phyloP scores from a whole-genome alignment of 2,797 vertebrate species.

The Lithobates pipiens region DNA sequence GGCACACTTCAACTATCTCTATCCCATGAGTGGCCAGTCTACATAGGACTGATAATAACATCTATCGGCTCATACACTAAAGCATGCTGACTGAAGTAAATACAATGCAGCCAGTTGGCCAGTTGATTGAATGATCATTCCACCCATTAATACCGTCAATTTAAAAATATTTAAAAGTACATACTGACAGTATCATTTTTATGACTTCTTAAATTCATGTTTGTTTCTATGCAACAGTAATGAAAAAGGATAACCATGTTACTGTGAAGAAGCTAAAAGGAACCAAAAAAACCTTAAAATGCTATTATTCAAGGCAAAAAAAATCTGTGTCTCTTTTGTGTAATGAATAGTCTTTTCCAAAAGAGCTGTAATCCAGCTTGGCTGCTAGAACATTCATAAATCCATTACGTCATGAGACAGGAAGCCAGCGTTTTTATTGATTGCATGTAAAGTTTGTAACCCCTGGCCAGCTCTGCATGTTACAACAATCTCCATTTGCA shows the following conservation, averaged over 20 bases:
- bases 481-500: conserved; percentile 18
- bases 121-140: neutral
- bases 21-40: too few relatives aligned
- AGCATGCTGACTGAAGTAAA: neutral
- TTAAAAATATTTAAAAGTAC: neutral
- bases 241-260: neutral
- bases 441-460: conserved; percentile 49
- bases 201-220: neutral
- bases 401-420: conserved; percentile 49
- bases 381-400: conserved; percentile 48
- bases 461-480: conserved; percentile 29
- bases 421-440: conserved; percentile 52
- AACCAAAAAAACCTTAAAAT: neutral
- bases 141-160: neutral
- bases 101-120: neutral
- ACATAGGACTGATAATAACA: neutral
- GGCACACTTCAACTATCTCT: too few relatives aligned
- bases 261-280: neutral
- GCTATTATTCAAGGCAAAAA: neutral
- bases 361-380: conserved; percentile 37
- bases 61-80: neutral
- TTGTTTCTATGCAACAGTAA: neutral
- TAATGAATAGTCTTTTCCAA: conserved; percentile 34
- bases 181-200: too few relatives aligned
- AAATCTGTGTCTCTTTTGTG: neutral